phyloP scores from a whole-genome alignment of 2,113 vertebrate species.

The Delphinus delphis region DNA sequence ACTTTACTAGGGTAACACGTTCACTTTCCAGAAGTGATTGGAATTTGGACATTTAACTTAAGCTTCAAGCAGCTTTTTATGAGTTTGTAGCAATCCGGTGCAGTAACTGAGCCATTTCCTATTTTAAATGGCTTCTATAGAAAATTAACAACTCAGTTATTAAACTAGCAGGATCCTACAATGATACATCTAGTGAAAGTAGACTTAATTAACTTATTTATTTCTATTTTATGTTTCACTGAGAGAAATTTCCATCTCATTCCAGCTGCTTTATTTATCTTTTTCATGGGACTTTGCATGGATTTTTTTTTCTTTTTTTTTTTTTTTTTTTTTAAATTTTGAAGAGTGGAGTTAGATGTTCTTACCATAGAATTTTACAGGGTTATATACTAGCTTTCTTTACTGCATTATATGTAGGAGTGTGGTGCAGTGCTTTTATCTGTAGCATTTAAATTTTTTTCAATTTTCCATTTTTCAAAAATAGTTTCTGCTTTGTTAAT shows the following conservation, averaged over 20 bases:
- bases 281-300: slow-evolving; percentile 86
- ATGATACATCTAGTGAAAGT: slow-evolving; percentile 87
- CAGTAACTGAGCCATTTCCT: slow-evolving; percentile 87
- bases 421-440: slow-evolving; percentile 85
- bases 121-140: slow-evolving; percentile 87
- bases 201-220: slow-evolving; percentile 86
- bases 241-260: slow-evolving; percentile 85
- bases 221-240: slow-evolving; percentile 85
- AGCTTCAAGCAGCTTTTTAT: slow-evolving; percentile 90
- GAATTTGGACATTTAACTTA: slow-evolving; percentile 89
- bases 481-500: slow-evolving; percentile 82
- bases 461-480: slow-evolving; percentile 58
- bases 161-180: slow-evolving; percentile 88
- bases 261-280: slow-evolving; percentile 87
- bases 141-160: slow-evolving; percentile 88
- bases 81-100: slow-evolving; percentile 88
- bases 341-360: slow-evolving; percentile 83
- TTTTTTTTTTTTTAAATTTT: slow-evolving; percentile 55
- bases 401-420: slow-evolving; percentile 82
- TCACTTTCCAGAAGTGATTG: slow-evolving; percentile 86
- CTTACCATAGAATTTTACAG: slow-evolving; percentile 85
- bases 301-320: slow-evolving; percentile 64
- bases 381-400: slow-evolving; percentile 85
- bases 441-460: slow-evolving; percentile 78
- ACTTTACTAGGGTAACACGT: slow-evolving; percentile 85